Percentiles rank a stretch among this genome's conserved stretches.
These are phyloP conservation scores for Anoplolepis gracilipes DNA, from an alignment of 1,140 invertebrate species.

Conservation along the genomic window DNA sequence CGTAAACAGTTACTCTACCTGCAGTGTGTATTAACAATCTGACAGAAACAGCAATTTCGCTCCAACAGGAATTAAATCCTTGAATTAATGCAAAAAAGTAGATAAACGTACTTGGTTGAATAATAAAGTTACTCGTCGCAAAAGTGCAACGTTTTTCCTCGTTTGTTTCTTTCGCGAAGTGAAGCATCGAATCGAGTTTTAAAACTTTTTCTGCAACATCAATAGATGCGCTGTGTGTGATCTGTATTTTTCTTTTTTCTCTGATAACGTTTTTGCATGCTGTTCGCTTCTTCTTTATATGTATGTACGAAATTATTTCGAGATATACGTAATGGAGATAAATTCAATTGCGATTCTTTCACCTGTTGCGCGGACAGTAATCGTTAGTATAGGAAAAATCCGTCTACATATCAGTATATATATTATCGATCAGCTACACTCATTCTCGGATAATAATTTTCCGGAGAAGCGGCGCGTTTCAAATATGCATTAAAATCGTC, in stretches of 20 bases:
- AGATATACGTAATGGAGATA: neutral
- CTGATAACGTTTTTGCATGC: neutral
- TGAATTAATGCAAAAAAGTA: neutral
- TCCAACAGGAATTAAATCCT: neutral
- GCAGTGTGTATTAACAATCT: neutral
- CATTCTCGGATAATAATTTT: neutral
- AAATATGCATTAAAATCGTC: neutral
- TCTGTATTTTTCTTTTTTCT: neutral
- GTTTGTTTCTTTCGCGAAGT: neutral
- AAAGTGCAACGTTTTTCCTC: neutral
- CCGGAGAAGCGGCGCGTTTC: neutral
- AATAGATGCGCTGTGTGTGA: neutral
- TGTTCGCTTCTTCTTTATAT: neutral
- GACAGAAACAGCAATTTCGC: neutral
- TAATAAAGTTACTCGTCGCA: slow-evolving; percentile 20
- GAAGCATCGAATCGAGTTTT: neutral
- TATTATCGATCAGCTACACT: slow-evolving; percentile 7
- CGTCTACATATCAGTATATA: neutral
- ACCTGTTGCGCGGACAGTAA: slow-evolving; percentile 34
- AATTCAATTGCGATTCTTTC: neutral
- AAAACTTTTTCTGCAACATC: neutral
- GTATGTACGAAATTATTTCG: neutral
- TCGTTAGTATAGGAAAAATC: neutral
- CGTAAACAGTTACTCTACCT: neutral
- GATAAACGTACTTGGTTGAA: slow-evolving; percentile 16